These are phyloP conservation scores for Spilarctia lutea DNA, from an alignment of 2,888 invertebrate species.

Conservation along the genomic window DNA sequence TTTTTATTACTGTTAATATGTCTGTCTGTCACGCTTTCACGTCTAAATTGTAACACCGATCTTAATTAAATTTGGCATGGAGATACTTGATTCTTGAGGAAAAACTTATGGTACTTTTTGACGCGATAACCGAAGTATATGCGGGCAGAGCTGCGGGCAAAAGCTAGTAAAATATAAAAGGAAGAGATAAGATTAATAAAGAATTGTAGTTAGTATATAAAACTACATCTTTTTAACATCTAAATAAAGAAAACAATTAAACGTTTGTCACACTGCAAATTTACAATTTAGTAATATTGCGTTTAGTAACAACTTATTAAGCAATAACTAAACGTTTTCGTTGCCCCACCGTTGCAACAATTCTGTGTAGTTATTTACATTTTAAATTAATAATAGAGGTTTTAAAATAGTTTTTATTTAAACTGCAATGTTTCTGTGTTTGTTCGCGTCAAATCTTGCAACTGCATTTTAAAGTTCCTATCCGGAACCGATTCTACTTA, in stretches of 20 bases:
- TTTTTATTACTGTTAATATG: no score
- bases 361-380: neutral
- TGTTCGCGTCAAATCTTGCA: neutral
- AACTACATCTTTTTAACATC: neutral
- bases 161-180: no score
- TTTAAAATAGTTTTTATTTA: neutral
- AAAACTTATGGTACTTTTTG: no score
- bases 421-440: neutral
- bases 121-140: no score
- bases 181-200: neutral
- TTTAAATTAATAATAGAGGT: neutral
- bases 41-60: no score
- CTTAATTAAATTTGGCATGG: no score
- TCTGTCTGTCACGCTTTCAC: no score
- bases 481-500: no score
- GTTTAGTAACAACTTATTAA: conserved; percentile 12
- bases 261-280: conserved; percentile 15
- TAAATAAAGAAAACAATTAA: neutral
- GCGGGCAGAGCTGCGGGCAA: no score
- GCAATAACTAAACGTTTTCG: conserved; percentile 6
- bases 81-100: no score
- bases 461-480: neutral
- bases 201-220: neutral
- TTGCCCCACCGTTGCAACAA: neutral
- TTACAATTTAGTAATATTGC: conserved; percentile 11